These are phyloP conservation scores for Papilio polytes DNA, from an alignment of 1,140 invertebrate species.

Conservation along the genomic window DNA sequence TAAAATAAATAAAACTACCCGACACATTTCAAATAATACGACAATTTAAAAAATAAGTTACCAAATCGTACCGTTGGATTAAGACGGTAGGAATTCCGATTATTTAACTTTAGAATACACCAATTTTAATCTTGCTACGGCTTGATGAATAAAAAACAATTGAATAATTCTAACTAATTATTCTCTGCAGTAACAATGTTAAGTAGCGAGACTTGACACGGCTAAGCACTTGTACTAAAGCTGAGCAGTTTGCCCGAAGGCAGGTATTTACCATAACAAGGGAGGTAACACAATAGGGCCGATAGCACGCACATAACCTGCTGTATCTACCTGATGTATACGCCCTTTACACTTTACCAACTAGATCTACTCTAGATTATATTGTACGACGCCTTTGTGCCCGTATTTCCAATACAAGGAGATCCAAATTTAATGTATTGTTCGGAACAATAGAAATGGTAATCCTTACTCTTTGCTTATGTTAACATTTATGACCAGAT, in stretches of 20 bases:
- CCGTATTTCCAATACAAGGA: not conserved
- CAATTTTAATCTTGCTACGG: not conserved
- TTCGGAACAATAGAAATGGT: not conserved
- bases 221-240: conserved; percentile 40
- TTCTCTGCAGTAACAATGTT: conserved; percentile 10
- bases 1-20: not conserved
- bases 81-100: not conserved
- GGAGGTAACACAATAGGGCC: conserved; percentile 56
- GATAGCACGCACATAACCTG: conserved; percentile 55
- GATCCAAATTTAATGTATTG: not conserved
- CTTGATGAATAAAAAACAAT: not conserved
- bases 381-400: conserved; percentile 1
- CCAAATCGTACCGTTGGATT: not conserved
- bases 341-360: conserved; percentile 45
- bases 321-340: conserved; percentile 54
- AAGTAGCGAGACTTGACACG: conserved; percentile 27
- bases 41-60: not conserved
- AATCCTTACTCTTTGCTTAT: not conserved
- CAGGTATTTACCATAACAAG: conserved; percentile 73
- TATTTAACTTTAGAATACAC: not conserved
- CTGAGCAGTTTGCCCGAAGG: conserved; percentile 48
- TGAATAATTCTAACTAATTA: not conserved
- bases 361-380: conserved; percentile 44
- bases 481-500: not conserved
- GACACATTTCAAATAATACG: not conserved